phyloP scores from a whole-genome alignment of 2,797 vertebrate genomes.

The Xenopus petersii region DNA sequence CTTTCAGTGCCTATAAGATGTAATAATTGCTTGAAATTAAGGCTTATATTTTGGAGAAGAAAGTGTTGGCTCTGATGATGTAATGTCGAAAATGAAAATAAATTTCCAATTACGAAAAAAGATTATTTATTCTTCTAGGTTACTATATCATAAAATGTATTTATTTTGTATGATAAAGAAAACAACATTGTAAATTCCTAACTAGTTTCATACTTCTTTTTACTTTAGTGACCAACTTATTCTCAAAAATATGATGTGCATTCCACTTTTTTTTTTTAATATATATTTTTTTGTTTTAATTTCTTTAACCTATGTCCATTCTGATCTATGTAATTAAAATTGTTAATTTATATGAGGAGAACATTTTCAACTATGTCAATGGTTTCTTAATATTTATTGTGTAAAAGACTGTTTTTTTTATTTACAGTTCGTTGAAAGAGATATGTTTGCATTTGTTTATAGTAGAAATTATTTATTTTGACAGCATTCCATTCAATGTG shows the following conservation, averaged over 20 bases:
- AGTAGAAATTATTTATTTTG: conserved; percentile 84
- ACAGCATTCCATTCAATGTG: conserved; percentile 76
- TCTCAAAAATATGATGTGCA: conserved; percentile 41
- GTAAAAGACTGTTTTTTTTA: conserved; percentile 82
- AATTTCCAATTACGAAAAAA: conserved; percentile 26
- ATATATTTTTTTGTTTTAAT: conserved; percentile 60
- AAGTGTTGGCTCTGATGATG: no score
- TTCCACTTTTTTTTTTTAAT: conserved; percentile 34
- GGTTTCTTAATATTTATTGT: conserved; percentile 84
- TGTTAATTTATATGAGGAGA: conserved; percentile 84
- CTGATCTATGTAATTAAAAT: conserved; percentile 78
- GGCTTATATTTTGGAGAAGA: no score
- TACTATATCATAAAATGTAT: conserved; percentile 58
- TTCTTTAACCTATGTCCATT: conserved; percentile 79
- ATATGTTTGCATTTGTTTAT: conserved; percentile 82
- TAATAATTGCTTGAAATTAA: no score
- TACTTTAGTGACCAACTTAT: conserved; percentile 37
- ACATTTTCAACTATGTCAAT: conserved; percentile 81
- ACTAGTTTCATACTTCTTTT: conserved; percentile 58
- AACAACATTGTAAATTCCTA: conserved; percentile 65
- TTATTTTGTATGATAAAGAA: conserved; percentile 67
- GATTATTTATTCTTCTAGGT: conserved; percentile 42
- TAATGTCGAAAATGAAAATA: neutral
- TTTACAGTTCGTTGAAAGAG: conserved; percentile 81
- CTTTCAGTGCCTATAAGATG: no score